Conservation (phyloP, 2,888 invertebrate genomes). For the Nephrotoma appendiculata region DNA sequence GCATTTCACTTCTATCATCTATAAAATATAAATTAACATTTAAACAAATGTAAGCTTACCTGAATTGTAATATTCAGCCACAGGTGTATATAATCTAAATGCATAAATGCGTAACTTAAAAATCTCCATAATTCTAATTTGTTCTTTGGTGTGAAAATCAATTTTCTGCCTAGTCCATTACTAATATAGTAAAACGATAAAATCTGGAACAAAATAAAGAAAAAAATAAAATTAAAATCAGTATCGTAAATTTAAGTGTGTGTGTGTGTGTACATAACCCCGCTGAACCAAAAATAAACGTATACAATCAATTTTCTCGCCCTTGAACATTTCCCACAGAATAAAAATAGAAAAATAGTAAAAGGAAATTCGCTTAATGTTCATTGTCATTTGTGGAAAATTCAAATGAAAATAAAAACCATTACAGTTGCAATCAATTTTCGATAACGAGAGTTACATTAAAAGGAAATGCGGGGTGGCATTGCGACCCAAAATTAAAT, state of each 20-base stretch:
- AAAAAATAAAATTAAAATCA: neutral
- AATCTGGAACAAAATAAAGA: neutral
- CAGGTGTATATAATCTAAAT: slow-evolving; percentile 62
- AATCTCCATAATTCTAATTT: slow-evolving; percentile 55
- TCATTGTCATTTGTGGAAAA: neutral
- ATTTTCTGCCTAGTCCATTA: neutral
- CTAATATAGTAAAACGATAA: neutral
- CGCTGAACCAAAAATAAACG: neutral
- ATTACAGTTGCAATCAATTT: neutral
- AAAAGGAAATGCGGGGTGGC: neutral
- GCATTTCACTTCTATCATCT: no score
- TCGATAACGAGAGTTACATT: neutral
- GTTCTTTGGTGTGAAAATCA: slow-evolving; percentile 7
- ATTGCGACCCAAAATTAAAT: neutral
- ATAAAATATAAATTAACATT: neutral
- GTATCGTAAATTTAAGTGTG: neutral
- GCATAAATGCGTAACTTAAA: slow-evolving; percentile 63
- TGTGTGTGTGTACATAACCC: neutral
- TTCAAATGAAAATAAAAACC: neutral
- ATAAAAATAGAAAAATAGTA: neutral
- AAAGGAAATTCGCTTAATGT: neutral
- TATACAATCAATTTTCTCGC: neutral
- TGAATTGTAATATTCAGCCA: slow-evolving; percentile 62
- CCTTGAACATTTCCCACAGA: neutral
- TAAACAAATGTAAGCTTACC: slow-evolving; percentile 21